Base-by-base conservation (phyloP, 2,113 vertebrate species). In the Nerophis lumbriciformis region DNA sequence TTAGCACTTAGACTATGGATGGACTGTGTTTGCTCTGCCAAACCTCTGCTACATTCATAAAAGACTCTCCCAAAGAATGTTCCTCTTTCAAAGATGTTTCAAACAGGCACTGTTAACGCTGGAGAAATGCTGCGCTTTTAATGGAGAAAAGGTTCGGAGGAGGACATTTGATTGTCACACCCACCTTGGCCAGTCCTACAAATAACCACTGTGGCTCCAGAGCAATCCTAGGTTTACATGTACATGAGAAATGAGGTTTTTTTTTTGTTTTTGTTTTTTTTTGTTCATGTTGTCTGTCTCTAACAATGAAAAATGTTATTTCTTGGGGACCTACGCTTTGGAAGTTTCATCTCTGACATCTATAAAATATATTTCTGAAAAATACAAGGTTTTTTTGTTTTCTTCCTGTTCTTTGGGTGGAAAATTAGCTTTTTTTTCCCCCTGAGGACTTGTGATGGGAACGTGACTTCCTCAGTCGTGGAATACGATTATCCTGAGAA, bases 291-390 rank as follows among this genome's bases (percentile, higher is more conserved):
- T 76, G 84, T 88, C 79, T 78, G 85, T 83, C 77, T 79, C 76
- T 85, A 75, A 80, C 85, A 80, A 87, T 83, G 72, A 83, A 79
- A 87, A 84, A 66, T 79, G 73, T 84, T 85, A 65, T 83, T 86
- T 86, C 81, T 87, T 85, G 86, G 87, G 85, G 87, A 86, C 84
- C 80, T 87, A 81, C 76, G 81, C 85, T 87, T 89, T 84, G 76
- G 79, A 87, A 84, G 85, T 87, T 89, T 89, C 79, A 86, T 89
- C 83, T 81, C 81, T 83, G 77, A 84, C 78, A 82, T 82, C 82
- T 83, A 84, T 85, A 87, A 87, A 89, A 87, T 88, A 84, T 88
- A 89, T 89, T 88, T 89, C 85, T 80, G 83, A 89, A 89, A 87
- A 85, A 83, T 75, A 79, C 48, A 11, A 63, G 2, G 13, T 51